Evolutionary conservation across 2,797 vertebrate genomes (phyloP), one percentile per base, ranked within the genome.

Genomic region (Protosalanx chinensis): DNA sequence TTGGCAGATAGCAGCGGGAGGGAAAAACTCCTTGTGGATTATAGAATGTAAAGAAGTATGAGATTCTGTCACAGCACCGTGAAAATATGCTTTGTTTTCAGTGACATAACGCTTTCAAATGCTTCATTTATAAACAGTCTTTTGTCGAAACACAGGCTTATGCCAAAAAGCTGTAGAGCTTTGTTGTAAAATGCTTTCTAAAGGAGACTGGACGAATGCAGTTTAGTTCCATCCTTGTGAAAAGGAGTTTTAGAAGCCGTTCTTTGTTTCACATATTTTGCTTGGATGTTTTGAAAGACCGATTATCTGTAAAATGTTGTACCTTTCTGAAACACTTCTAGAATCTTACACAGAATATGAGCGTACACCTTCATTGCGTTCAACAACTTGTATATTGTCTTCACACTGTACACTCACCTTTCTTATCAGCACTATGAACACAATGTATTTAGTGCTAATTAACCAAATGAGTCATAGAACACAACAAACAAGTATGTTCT

Each of bases 111-210:
- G 63, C 73, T 79, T 82, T 78, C 18, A 80, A 72, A 72, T 67
- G 70, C 64, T 67, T 64, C 67, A 81, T 35, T 75, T 79, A 53
- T 76, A 23, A 67, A 51, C 71, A 74, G 51, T 81, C 66, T 81
- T 81, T 82, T 72, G 70, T 46, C 41, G 65, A 67, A 79, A 67
- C 6, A 37, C 41, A 16, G 51, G 51, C 51, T 35, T 67, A 64
- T 60, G 32, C 64, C 75, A 76, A 70, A 75, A 56, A 79, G 75
- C 72, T 82, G 70, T 72, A 79, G 75, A 72, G 73, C 79, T 82
- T 80, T 57, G 63, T 41, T 74, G 74, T 81, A 67, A 46, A 76
- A 78, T 82, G 78, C 79, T 88, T 88, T 86, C 23, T 71, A 80
- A 76, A 59, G 61, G 71, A 68, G 51, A 53, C 72, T 70, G 32